phyloP scores from a whole-genome alignment of 2,888 invertebrate genomes.

The Oscheius sp. region DNA sequence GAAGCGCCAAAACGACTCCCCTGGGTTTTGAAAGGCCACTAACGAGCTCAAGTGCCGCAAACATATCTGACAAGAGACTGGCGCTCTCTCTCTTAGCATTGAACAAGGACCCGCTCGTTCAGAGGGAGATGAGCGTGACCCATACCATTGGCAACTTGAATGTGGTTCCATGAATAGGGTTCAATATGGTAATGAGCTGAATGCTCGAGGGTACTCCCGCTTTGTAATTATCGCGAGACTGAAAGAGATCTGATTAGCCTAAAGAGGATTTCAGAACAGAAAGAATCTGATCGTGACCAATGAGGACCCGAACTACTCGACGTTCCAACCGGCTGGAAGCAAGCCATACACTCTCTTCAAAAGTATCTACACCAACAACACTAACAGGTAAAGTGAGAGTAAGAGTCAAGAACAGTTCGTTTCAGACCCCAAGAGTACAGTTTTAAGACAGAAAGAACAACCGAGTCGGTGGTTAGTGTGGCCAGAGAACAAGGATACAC shows the following conservation, averaged over 20 bases:
- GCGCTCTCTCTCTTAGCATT: background rate
- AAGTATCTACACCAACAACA: constrained; percentile 73
- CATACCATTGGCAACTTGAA: constrained; percentile 17
- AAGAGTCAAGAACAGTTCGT: background rate
- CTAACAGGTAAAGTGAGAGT: constrained; percentile 53
- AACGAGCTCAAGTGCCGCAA: constrained; percentile 36
- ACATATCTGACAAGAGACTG: constrained; percentile 4
- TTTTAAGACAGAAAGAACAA: constrained; percentile 73
- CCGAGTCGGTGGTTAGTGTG: constrained; percentile 70
- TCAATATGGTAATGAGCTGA: constrained; percentile 6
- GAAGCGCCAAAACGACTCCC: constrained; percentile 10
- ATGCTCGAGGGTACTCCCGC: background rate
- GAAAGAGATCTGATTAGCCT: constrained; percentile 12
- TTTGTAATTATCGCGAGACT: constrained; percentile 14
- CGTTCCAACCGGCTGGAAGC: constrained; percentile 67
- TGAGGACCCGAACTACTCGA: constrained; percentile 71
- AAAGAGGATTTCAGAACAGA: constrained; percentile 64
- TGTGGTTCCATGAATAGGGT: background rate
- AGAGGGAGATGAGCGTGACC: constrained; percentile 6
- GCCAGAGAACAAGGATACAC: constrained; percentile 73
- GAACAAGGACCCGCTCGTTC: too few relatives aligned
- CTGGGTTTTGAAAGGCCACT: constrained; percentile 27
- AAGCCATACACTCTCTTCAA: constrained; percentile 73
- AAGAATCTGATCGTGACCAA: constrained; percentile 64
- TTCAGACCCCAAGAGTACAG: constrained; percentile 72